These are phyloP conservation scores for Lapara coniferarum DNA, from an alignment of 2,888 invertebrate genomes.

Conservation along the genomic window DNA sequence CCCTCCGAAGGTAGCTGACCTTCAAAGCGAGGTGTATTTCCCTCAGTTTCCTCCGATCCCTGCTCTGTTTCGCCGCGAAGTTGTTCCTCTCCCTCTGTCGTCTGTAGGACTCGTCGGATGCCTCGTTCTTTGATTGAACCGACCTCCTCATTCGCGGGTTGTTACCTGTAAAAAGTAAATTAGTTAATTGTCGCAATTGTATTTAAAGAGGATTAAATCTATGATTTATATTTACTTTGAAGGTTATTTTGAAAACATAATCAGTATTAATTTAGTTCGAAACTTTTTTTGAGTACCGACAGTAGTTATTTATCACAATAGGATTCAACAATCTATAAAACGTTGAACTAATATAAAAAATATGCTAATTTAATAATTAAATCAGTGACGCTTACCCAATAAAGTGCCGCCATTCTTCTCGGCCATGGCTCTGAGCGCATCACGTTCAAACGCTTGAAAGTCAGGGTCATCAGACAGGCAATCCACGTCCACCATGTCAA, in stretches of 20 bases:
- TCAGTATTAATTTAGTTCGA: not conserved
- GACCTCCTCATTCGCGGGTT: slow-evolving; percentile 88
- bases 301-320: not conserved
- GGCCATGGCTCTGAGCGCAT: slow-evolving; percentile 86
- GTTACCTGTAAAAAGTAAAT: slow-evolving; percentile 51
- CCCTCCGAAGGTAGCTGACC: slow-evolving; percentile 87
- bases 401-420: slow-evolving; percentile 82
- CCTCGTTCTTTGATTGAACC: slow-evolving; percentile 54
- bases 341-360: not conserved
- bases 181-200: not conserved
- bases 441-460: slow-evolving; percentile 87
- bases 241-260: not conserved
- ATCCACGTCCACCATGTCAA: slow-evolving; percentile 46
- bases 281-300: not conserved
- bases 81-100: slow-evolving; percentile 96
- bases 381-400: slow-evolving; percentile 30
- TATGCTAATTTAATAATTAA: not conserved
- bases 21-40: slow-evolving; percentile 96
- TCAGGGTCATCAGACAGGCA: slow-evolving; percentile 75
- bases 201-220: not conserved
- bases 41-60: slow-evolving; percentile 94
- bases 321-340: too few relatives aligned
- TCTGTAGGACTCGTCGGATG: slow-evolving; percentile 91
- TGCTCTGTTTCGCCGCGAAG: slow-evolving; percentile 96
- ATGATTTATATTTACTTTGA: not conserved